phyloP scores from a whole-genome alignment of 2,888 invertebrate species.

The Rutpela maculata region DNA sequence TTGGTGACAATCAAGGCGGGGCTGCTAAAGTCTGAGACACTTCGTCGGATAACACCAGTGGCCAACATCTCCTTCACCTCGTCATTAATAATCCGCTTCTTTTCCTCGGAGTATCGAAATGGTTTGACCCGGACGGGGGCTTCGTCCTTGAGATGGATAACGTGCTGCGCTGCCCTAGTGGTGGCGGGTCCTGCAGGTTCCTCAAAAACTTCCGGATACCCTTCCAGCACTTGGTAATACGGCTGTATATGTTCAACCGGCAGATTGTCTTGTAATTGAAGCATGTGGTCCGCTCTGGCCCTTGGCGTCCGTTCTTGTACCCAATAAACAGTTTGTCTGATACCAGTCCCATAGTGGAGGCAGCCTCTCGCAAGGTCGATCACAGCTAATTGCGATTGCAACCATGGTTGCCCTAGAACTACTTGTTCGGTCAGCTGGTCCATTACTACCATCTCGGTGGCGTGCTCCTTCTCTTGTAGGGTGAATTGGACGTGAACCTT shows the following conservation, averaged over 20 bases:
- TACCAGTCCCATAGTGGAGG: not conserved
- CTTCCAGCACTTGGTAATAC: too few relatives aligned
- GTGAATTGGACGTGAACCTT: not conserved
- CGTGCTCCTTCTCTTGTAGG: not conserved
- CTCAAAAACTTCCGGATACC: not conserved
- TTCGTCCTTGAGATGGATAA: too few relatives aligned
- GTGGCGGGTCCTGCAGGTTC: not conserved
- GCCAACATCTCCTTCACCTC: not conserved
- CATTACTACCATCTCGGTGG: not conserved
- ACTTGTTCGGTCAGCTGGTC: not conserved
- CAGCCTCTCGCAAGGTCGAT: not conserved
- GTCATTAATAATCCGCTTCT: not conserved
- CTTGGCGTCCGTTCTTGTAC: not conserved
- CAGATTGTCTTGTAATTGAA: too few relatives aligned
- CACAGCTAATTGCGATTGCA: not conserved
- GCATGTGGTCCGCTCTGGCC: not conserved
- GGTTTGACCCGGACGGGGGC: not conserved
- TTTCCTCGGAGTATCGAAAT: not conserved
- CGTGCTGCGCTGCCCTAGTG: not conserved
- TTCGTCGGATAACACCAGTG: not conserved
- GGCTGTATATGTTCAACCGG: too few relatives aligned
- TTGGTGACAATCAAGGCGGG: not conserved
- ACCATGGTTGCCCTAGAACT: not conserved
- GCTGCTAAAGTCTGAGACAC: not conserved
- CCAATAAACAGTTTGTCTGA: not conserved